These are phyloP conservation scores for Caenorhabditis plicata DNA, from an alignment of 2,888 invertebrate genomes.

Conservation along the genomic window DNA sequence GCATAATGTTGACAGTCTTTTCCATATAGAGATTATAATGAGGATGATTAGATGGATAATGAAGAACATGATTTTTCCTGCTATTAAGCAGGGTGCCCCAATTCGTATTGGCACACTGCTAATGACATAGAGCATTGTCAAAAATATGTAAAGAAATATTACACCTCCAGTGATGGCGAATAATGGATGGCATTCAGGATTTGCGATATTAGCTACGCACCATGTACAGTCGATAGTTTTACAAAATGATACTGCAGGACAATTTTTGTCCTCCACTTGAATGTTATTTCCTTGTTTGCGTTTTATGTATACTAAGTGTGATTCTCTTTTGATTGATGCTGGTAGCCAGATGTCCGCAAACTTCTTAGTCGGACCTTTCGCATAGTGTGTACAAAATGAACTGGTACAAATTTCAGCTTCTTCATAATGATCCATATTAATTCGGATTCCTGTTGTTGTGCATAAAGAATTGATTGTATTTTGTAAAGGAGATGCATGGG, in stretches of 20 bases:
- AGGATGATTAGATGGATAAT: not conserved
- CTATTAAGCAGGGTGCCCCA: not conserved
- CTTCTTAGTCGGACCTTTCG: not conserved
- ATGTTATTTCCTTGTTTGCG: not conserved
- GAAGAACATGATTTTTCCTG: not conserved
- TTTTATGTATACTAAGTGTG: conserved; percentile 1
- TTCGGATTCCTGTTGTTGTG: not conserved
- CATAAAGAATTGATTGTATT: too few relatives aligned
- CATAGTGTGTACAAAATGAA: not conserved
- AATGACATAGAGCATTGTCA: not conserved
- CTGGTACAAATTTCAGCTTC: conserved; percentile 4
- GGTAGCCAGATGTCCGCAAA: conserved; percentile 6
- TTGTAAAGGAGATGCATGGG: too few relatives aligned
- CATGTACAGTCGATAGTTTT: conserved; percentile 8
- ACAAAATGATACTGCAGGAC: conserved; percentile 3
- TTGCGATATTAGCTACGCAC: conserved; percentile 2
- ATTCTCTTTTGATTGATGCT: not conserved
- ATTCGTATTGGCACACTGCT: not conserved
- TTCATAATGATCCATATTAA: not conserved
- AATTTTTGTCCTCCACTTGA: too few relatives aligned
- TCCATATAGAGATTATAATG: too few relatives aligned
- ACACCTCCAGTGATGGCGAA: conserved; percentile 2
- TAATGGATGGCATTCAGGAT: conserved; percentile 15
- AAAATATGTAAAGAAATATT: not conserved
- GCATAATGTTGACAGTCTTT: too few relatives aligned